A percentile compares a stretch with the other conserved stretches of the same genome.
phyloP scores from a whole-genome alignment of 2,888 invertebrate species.

The Troides oblongomaculatus region DNA sequence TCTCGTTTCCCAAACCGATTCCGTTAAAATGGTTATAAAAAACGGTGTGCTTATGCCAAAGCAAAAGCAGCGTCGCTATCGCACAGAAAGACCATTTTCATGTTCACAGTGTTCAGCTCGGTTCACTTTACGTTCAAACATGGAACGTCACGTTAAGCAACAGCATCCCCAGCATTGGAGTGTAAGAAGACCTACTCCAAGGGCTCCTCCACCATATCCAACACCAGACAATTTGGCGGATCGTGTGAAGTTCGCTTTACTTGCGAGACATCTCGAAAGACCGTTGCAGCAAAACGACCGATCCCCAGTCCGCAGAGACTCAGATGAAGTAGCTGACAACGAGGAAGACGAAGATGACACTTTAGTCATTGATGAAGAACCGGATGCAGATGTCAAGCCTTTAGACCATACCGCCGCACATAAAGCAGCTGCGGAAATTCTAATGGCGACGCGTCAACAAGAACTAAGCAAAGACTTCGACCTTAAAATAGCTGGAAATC shows the following conservation, averaged over 20 bases:
- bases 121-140: constrained; percentile 95
- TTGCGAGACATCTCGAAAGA: constrained; percentile 88
- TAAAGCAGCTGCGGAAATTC: constrained; percentile 79
- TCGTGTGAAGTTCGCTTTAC: constrained; percentile 85
- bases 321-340: constrained; percentile 81
- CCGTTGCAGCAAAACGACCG: constrained; percentile 71
- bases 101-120: constrained; percentile 94
- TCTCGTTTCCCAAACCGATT: constrained; percentile 76
- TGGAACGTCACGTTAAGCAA: constrained; percentile 96
- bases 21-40: constrained; percentile 93
- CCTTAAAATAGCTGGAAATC: constrained; percentile 77
- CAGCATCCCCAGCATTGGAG: constrained; percentile 96
- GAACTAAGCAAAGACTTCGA: constrained; percentile 75
- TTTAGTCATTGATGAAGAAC: constrained; percentile 84
- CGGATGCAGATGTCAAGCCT: constrained; percentile 53
- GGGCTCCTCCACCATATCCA: constrained; percentile 67
- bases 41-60: constrained; percentile 95
- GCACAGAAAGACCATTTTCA: constrained; percentile 94
- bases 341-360: constrained; percentile 85
- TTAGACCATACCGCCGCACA: constrained; percentile 73
- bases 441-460: constrained; percentile 74
- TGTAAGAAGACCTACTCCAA: constrained; percentile 82
- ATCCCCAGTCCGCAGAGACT: constrained; percentile 65
- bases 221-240: constrained; percentile 59
- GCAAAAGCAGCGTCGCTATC: constrained; percentile 93